Evolutionary conservation across 2,797 vertebrate species (phyloP).

Genomic region (Strix occidentalis): DNA sequence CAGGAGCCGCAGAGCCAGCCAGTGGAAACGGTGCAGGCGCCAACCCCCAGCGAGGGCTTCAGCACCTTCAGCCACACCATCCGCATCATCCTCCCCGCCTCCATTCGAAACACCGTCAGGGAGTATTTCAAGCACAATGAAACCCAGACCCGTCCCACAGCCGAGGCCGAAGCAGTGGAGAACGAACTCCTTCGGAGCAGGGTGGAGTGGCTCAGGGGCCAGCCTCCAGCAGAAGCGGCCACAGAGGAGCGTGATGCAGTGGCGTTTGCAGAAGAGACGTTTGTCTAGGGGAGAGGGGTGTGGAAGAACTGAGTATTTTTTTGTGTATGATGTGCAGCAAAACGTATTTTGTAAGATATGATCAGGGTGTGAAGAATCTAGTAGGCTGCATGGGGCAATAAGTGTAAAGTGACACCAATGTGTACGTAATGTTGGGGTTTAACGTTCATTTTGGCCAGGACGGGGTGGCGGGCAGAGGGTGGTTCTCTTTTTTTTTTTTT

Average conservation of each 20-base stretch:
- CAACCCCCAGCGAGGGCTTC: slow-evolving; percentile 6
- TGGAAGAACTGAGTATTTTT: background rate
- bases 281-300: slow-evolving; percentile 32
- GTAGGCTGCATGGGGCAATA: background rate
- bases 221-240: background rate
- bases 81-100: slow-evolving; percentile 72
- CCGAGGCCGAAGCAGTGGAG: slow-evolving; percentile 43
- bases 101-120: slow-evolving; percentile 71
- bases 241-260: background rate
- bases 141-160: background rate
- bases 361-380: slow-evolving; percentile 36
- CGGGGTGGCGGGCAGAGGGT: fast-evolving
- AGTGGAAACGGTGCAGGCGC: background rate
- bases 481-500: background rate
- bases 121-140: slow-evolving; percentile 71
- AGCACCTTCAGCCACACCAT: slow-evolving; percentile 72
- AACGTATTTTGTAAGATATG: slow-evolving; percentile 44
- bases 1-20: background rate
- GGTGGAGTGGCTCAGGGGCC: slow-evolving; percentile 54
- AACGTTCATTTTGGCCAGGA: background rate
- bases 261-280: slow-evolving; percentile 56
- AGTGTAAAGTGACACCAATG: background rate
- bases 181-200: slow-evolving; percentile 57
- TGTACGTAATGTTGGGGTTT: background rate
- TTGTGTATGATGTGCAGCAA: background rate